Evolutionary conservation across 2,888 invertebrate species (phyloP).

Genomic region (Anarsia innoxiella): DNA sequence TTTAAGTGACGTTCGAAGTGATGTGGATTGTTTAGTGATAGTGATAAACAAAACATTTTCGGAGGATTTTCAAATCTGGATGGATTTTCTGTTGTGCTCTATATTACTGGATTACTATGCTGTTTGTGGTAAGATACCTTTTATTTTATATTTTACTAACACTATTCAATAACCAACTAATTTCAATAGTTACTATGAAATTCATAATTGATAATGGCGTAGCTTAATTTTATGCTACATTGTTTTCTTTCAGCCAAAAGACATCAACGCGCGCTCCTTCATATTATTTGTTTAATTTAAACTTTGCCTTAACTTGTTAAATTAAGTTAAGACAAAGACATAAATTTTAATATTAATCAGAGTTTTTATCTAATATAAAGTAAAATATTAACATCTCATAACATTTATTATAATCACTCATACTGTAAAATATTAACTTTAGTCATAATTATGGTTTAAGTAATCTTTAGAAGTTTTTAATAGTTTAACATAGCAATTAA

Average conservation of each 20-base stretch:
- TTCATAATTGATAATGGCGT: background rate
- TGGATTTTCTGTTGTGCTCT: constrained; percentile 37
- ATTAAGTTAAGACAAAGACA: too few relatives aligned
- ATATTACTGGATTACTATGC: constrained; percentile 39
- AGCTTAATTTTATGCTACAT: background rate
- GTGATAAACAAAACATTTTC: constrained; percentile 47
- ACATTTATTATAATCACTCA: too few relatives aligned
- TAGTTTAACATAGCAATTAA: too few relatives aligned
- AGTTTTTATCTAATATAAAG: too few relatives aligned
- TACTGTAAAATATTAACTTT: too few relatives aligned
- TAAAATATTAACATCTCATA: too few relatives aligned
- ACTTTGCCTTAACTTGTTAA: too few relatives aligned
- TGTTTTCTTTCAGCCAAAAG: constrained; percentile 42
- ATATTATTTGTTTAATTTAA: too few relatives aligned
- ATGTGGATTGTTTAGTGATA: constrained; percentile 61
- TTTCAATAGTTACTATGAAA: constrained; percentile 3
- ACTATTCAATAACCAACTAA: constrained; percentile 4
- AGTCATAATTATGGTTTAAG: too few relatives aligned
- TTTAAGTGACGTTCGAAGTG: constrained; percentile 65
- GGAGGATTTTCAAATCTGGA: constrained; percentile 54
- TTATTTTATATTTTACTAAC: constrained; percentile 12
- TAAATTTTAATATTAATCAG: too few relatives aligned
- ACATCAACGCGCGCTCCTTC: constrained; percentile 71
- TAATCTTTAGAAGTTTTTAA: too few relatives aligned
- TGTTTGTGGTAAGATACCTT: constrained; percentile 47